A percentile compares a stretch with the other conserved stretches of the same genome.
Conservation (phyloP, 2,888 invertebrate genomes). For the Lampropteryx suffumata region DNA sequence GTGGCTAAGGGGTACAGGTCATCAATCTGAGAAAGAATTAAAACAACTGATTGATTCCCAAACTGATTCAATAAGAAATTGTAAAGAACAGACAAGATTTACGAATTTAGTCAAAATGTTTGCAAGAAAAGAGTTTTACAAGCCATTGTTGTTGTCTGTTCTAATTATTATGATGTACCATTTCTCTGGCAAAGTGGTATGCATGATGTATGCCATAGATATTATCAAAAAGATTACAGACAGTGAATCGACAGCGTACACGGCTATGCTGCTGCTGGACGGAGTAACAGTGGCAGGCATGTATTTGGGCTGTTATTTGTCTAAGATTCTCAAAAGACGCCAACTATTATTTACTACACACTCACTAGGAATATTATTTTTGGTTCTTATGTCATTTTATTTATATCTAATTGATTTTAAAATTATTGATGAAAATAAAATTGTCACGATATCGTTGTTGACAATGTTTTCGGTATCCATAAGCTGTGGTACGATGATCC, state of each 20-base stretch:
- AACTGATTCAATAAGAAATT: conserved; percentile 5
- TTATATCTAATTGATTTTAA: conserved; percentile 41
- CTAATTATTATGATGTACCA: conserved; percentile 38
- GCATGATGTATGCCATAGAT: conserved; percentile 31
- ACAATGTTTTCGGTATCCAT: conserved; percentile 44
- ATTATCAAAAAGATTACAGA: no score
- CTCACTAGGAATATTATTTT: conserved; percentile 34
- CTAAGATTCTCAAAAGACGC: conserved; percentile 40
- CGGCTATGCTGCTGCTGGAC: no score
- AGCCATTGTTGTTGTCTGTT: conserved; percentile 36
- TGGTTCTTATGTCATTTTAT: no score
- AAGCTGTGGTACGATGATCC: conserved; percentile 50
- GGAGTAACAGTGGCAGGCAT: no score
- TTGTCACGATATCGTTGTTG: conserved; percentile 38
- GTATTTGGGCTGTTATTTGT: no score
- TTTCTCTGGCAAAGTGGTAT: conserved; percentile 45
- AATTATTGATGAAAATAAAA: conserved; percentile 37
- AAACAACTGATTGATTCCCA: conserved; percentile 36
- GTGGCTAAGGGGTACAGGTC: conserved; percentile 39
- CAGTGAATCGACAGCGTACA: no score
- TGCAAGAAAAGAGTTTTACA: conserved; percentile 36
- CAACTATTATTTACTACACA: conserved; percentile 38
- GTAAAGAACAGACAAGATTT: background rate
- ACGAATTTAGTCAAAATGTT: conserved; percentile 1
- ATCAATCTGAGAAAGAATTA: conserved; percentile 37